phyloP scores from a whole-genome alignment of 1,140 invertebrate genomes.

The Aricia agestis region DNA sequence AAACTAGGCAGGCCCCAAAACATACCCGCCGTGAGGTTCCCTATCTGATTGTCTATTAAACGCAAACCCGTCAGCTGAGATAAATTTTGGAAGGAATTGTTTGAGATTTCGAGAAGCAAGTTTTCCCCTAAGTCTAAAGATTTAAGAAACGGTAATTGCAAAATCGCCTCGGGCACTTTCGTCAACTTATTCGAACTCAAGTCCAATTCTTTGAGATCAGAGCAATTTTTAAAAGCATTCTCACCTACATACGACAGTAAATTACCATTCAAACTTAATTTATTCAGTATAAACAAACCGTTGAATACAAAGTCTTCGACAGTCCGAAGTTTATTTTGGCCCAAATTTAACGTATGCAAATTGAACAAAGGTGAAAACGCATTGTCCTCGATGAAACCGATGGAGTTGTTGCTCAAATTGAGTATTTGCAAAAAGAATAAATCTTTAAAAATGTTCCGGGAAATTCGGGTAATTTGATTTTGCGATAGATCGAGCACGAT shows the following conservation, averaged over 20 bases:
- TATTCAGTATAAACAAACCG: constrained; percentile 88
- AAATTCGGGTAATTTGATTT: constrained; percentile 80
- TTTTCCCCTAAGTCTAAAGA: constrained; percentile 90
- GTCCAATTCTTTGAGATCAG: constrained; percentile 87
- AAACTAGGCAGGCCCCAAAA: constrained; percentile 84
- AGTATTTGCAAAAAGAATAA: constrained; percentile 89
- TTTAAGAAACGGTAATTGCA: constrained; percentile 84
- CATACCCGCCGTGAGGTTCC: constrained; percentile 83
- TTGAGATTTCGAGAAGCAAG: constrained; percentile 83
- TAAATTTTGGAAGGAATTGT: constrained; percentile 84
- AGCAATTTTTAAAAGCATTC: constrained; percentile 89
- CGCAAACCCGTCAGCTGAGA: constrained; percentile 86
- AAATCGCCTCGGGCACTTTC: constrained; percentile 84
- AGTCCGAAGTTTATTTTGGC: constrained; percentile 84
- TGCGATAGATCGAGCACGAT: constrained; percentile 83
- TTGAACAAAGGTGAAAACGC: constrained; percentile 89
- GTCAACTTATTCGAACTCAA: constrained; percentile 87
- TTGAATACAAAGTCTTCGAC: constrained; percentile 86
- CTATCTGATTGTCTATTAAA: constrained; percentile 88
- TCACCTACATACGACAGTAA: constrained; percentile 82
- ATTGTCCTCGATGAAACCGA: constrained; percentile 85
- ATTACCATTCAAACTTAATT: constrained; percentile 88
- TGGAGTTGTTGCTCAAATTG: constrained; percentile 86
- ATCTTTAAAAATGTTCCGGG: constrained; percentile 85
- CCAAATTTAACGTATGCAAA: constrained; percentile 86